phyloP scores from a whole-genome alignment of 1,140 invertebrate species.

The Cydia amplana region DNA sequence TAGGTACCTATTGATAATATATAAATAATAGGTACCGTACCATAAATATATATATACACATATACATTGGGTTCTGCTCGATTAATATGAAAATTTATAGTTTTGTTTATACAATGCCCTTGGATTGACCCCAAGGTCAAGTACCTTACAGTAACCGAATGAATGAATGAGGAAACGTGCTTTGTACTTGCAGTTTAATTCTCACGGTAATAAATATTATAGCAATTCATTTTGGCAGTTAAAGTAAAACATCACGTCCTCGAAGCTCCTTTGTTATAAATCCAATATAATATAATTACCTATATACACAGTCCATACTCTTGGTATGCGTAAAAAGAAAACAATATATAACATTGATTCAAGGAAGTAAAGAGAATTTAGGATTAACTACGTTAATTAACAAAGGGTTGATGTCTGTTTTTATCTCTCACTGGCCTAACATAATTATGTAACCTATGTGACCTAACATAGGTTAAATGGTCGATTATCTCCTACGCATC shows the following conservation, averaged over 20 bases:
- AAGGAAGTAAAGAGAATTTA: too few relatives aligned
- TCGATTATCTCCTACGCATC: not conserved
- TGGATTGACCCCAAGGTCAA: slow-evolving; percentile 17
- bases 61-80: not conserved
- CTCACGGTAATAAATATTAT: slow-evolving; percentile 28
- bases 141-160: slow-evolving; percentile 4
- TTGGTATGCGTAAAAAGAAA: too few relatives aligned
- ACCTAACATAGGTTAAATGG: not conserved
- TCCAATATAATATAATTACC: too few relatives aligned
- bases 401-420: too few relatives aligned
- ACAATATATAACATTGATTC: too few relatives aligned
- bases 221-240: slow-evolving; percentile 17
- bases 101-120: not conserved
- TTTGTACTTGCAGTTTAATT: slow-evolving; percentile 22
- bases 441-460: not conserved
- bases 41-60: not conserved
- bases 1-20: not conserved
- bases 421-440: not conserved
- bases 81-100: not conserved
- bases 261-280: not conserved
- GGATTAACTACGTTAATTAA: too few relatives aligned
- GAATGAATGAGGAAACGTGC: slow-evolving; percentile 22
- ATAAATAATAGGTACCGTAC: not conserved
- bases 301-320: too few relatives aligned
- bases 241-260: not conserved